A percentile compares a stretch with the other conserved stretches of the same genome.
phyloP scores from a whole-genome alignment of 2,888 invertebrate species.

The Drosophila histrio region DNA sequence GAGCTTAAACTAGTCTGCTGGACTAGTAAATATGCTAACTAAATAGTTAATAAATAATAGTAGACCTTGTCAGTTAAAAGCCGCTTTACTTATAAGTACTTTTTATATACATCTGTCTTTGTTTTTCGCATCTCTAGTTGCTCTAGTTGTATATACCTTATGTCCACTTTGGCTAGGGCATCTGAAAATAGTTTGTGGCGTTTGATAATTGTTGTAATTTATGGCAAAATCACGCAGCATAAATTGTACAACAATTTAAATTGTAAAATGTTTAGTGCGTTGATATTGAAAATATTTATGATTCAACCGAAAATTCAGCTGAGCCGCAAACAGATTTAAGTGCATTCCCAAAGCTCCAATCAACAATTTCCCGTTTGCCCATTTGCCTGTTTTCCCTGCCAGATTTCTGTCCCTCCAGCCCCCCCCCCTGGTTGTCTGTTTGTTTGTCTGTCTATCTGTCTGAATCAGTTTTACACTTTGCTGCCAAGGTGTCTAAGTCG shows the following conservation, averaged over 20 bases:
- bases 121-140: background rate
- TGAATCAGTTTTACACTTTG: slow-evolving; percentile 15
- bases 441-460: background rate
- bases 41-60: background rate
- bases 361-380: slow-evolving; percentile 6
- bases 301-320: slow-evolving; percentile 14
- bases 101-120: no score
- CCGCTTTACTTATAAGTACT: background rate
- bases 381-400: background rate
- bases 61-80: background rate
- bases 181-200: background rate
- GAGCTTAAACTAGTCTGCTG: background rate
- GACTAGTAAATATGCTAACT: background rate
- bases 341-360: slow-evolving; percentile 38
- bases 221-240: slow-evolving; percentile 40
- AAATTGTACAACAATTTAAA: slow-evolving; percentile 45
- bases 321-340: slow-evolving; percentile 33
- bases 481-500: slow-evolving; percentile 19
- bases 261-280: slow-evolving; percentile 34
- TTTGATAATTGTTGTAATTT: slow-evolving; percentile 45
- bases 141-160: background rate
- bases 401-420: background rate
- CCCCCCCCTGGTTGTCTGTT: background rate
- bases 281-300: slow-evolving; percentile 48
- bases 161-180: background rate